Conservation (phyloP, 2,888 invertebrate genomes). For the Drosophila falleni region DNA sequence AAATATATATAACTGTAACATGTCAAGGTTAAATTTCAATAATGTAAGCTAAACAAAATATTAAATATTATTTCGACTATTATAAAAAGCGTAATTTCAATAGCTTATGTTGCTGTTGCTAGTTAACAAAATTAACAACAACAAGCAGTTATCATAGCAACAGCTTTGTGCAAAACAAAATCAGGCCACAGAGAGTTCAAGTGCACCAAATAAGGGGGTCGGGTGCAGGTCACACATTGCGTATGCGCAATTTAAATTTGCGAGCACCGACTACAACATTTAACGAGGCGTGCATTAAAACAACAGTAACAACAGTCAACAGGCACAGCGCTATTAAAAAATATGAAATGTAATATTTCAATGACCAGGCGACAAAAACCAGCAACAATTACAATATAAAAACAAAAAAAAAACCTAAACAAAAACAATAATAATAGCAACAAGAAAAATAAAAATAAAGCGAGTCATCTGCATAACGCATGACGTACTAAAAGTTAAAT, state of each 20-base stretch:
- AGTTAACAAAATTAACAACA: slow-evolving; percentile 43
- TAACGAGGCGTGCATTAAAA: slow-evolving; percentile 77
- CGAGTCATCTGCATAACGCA: slow-evolving; percentile 76
- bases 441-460: slow-evolving; percentile 25
- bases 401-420: slow-evolving; percentile 12
- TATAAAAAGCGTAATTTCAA: slow-evolving; percentile 26
- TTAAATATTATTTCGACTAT: slow-evolving; percentile 29
- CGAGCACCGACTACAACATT: slow-evolving; percentile 56
- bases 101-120: slow-evolving; percentile 33
- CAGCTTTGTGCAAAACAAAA: slow-evolving; percentile 40
- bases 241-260: slow-evolving; percentile 73
- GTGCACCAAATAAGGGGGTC: slow-evolving; percentile 52
- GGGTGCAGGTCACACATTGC: slow-evolving; percentile 66
- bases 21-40: slow-evolving; percentile 75
- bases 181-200: slow-evolving; percentile 63
- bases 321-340: slow-evolving; percentile 59
- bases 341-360: slow-evolving; percentile 74
- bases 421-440: slow-evolving; percentile 23
- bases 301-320: slow-evolving; percentile 40
- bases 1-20: slow-evolving; percentile 39
- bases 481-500: slow-evolving; percentile 60
- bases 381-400: slow-evolving; percentile 20
- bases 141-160: slow-evolving; percentile 41
- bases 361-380: slow-evolving; percentile 33
- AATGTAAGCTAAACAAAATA: slow-evolving; percentile 56